Evolutionary conservation across 1,140 invertebrate species (phyloP), one percentile per base, ranked within the genome.

Genomic region (Pseudobourletiella spinata): DNA sequence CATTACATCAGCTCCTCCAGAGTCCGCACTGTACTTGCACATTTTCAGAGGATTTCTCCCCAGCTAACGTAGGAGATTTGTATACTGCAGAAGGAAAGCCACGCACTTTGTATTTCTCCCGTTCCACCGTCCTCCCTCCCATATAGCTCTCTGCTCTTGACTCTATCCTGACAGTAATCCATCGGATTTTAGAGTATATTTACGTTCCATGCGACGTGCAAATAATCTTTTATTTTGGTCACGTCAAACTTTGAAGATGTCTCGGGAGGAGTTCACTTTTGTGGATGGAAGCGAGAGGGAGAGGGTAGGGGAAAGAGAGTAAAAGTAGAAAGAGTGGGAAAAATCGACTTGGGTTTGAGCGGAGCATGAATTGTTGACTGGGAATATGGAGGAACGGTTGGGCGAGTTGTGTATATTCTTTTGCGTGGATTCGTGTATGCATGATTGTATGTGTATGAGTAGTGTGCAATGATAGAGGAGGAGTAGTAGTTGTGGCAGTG

Each of bases 161-260:
- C n/a, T n/a, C n/a, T n/a, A n/a, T n/a, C n/a, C n/a, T n/a, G n/a
- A 60, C 29, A 30, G 48, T 61, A 61, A 61, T 61, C 59, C 59
- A 6, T 46, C 25, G 59, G 51, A 54, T 61, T 61, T 54, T 55
- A 61, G 59, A 61, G 51, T 61, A 61, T 61, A 61, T 61, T 61
- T 61, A 61, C 59, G 59, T 61, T 61, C 51, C 59, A 61, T 61
- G 59, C 54, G 52, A 60, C 58, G 58, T 51, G 58, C 56, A 63
- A 63, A 51, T 51, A 51, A 58, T 64, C 56, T 63, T 35, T 56
- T 55, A 64, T 59, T 64, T 64, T 55, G 58, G 63, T 64, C 63
- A 64, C 63, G 63, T 64, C 63, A 64, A 59, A 64, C 57, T 64
- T 64, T 64, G 63, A 64, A 64, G 63, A 64, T 64, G 63, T 64